Evolutionary conservation across 2,113 vertebrate species (phyloP).

Genomic region (Rhabdomys dilectus): DNA sequence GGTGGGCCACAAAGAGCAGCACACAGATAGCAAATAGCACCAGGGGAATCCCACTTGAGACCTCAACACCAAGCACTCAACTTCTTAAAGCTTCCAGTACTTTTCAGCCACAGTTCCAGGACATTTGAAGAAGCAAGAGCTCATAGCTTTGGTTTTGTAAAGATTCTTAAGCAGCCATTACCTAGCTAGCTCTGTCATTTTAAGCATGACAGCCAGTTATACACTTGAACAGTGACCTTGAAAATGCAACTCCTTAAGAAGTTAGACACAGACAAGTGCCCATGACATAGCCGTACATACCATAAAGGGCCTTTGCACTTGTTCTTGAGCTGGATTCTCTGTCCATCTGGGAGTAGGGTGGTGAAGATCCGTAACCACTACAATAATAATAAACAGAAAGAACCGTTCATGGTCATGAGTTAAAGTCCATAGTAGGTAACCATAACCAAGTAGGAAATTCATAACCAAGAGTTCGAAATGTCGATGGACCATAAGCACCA

Average conservation of each 20-base stretch:
- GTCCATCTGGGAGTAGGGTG: conserved; percentile 84
- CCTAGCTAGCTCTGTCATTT: background rate
- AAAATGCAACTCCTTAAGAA: background rate
- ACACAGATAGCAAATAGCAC: background rate
- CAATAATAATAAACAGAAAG: conserved; percentile 66
- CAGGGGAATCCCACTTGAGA: background rate
- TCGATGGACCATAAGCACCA: background rate
- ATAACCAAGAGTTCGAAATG: conserved; percentile 56
- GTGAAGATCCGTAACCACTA: conserved; percentile 89
- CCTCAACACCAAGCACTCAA: background rate
- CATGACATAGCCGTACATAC: conserved; percentile 77
- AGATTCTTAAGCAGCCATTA: conserved; percentile 16
- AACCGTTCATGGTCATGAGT: conserved; percentile 38
- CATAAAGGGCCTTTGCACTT: conserved; percentile 90
- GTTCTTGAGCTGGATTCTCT: conserved; percentile 86
- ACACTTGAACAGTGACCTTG: background rate
- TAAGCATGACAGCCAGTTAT: background rate
- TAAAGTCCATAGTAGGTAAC: conserved; percentile 56
- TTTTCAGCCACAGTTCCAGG: background rate
- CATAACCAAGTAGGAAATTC: conserved; percentile 28
- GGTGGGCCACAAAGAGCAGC: background rate
- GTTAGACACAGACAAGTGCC: background rate
- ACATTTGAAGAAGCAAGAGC: background rate
- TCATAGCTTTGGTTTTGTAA: background rate
- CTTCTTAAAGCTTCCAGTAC: background rate